Evolutionary conservation across 2,797 vertebrate genomes (phyloP).

Genomic region (Coregonus sp.): DNA sequence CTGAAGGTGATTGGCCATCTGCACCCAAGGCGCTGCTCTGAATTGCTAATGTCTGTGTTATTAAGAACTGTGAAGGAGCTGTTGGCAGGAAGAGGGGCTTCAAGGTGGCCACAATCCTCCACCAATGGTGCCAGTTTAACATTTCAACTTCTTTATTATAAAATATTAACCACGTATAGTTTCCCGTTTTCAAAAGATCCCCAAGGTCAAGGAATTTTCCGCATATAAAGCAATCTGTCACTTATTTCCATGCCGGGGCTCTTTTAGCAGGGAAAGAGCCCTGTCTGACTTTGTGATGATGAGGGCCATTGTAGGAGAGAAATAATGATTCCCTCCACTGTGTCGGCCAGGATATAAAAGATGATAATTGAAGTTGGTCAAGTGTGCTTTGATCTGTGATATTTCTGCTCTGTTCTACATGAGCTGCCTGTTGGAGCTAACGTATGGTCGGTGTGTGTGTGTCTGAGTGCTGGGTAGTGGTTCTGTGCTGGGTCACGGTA

Average conservation of each 20-base stretch:
- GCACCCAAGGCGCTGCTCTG: slow-evolving; percentile 22
- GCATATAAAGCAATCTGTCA: slow-evolving; percentile 38
- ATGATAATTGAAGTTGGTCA: slow-evolving; percentile 57
- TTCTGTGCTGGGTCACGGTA: background rate
- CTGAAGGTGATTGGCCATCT: slow-evolving; percentile 10
- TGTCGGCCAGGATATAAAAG: slow-evolving; percentile 37
- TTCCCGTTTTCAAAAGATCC: slow-evolving; percentile 45
- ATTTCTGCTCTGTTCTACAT: slow-evolving; percentile 45
- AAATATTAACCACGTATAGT: slow-evolving; percentile 51
- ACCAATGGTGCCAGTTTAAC: slow-evolving; percentile 39
- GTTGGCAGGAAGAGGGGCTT: slow-evolving; percentile 5
- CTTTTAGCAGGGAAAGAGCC: slow-evolving; percentile 32
- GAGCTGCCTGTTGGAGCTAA: slow-evolving; percentile 30
- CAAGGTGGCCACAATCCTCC: slow-evolving; percentile 24
- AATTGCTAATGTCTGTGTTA: slow-evolving; percentile 38
- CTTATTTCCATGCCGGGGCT: slow-evolving; percentile 41
- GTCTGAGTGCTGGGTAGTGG: background rate
- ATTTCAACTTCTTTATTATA: slow-evolving; percentile 54
- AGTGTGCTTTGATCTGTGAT: slow-evolving; percentile 58
- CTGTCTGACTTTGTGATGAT: slow-evolving; percentile 30
- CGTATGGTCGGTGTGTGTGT: slow-evolving; percentile 12
- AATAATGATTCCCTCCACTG: slow-evolving; percentile 44
- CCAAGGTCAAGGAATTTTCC: slow-evolving; percentile 57
- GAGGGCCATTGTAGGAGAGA: slow-evolving; percentile 57
- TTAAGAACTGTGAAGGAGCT: slow-evolving; percentile 20